Evolutionary conservation across 2,888 invertebrate genomes (phyloP), one percentile per base, ranked within the genome.

Genomic region (Malthinus flaveolus): DNA sequence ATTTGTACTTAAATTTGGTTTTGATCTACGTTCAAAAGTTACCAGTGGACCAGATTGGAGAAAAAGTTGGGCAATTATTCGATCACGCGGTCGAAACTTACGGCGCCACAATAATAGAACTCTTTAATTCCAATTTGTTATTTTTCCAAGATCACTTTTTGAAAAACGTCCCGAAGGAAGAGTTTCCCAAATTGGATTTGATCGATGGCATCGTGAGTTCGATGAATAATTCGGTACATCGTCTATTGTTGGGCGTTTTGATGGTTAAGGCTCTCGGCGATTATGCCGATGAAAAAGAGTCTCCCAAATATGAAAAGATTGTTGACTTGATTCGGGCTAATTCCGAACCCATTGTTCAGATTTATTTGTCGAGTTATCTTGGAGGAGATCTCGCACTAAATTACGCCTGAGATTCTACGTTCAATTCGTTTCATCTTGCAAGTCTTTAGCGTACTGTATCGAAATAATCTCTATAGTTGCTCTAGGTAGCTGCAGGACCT

Each of bases 201-300:
- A 33, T 54, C 9, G 54, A 54, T 23, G 47, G 8, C 32, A 12
- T 54, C 15, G n/a, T 47, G 9, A 6, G 46, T 10, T 9, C 47
- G 0, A 12, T 10, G 4, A 13, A 13, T 1, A 23, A 5, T 23
- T 50, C 49, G 2, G n/a, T 50, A 9, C 8, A 39, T 11, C 50
- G 46, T 13, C 31, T 42, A 6, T n/a, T 59, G 9, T 34, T 59
- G 32, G 50, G 23, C 5, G 47, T 59, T 47, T 50, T 59, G 15
- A 47, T 59, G 23, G 37, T 59, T 9, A 33, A 50, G 5, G 23
- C 49, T 9, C 8, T 31, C 31, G 12, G 11, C 8, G 33, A 37
- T 12, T 32, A n/a, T 32, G 12, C 8, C 7, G 7, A 15, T 6
- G 34, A 47, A 9, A 33, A 49, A 7, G 35, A 46, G 8, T 11